Evolutionary conservation across 2,113 vertebrate genomes (phyloP).

Genomic region (Limnothrissa miodon): DNA sequence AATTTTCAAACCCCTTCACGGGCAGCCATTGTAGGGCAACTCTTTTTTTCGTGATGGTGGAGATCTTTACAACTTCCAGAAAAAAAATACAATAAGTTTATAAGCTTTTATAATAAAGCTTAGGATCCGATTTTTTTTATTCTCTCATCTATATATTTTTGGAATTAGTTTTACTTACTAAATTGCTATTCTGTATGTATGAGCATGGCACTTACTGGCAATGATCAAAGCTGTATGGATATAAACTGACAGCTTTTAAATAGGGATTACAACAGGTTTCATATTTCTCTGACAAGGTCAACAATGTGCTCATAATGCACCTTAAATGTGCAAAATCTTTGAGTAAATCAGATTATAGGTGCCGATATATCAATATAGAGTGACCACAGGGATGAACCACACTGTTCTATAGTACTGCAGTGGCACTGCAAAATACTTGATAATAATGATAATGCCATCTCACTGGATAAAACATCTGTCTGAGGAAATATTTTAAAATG

Average conservation of each 20-base stretch:
- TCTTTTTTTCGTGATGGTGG: neutral
- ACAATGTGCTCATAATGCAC: neutral
- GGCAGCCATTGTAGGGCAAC: neutral
- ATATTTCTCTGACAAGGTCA: neutral
- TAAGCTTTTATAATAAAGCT: neutral
- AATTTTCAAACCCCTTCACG: neutral
- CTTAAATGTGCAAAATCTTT: neutral
- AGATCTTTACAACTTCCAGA: neutral
- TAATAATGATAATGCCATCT: neutral
- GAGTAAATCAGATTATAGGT: neutral
- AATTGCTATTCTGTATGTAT: neutral
- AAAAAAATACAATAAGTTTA: neutral
- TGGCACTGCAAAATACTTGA: neutral
- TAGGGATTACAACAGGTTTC: neutral
- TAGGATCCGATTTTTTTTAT: too few relatives aligned
- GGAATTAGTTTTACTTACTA: neutral
- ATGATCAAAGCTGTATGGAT: neutral
- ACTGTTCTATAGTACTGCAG: neutral
- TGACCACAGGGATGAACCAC: neutral
- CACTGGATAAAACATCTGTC: neutral
- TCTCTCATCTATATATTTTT: too few relatives aligned
- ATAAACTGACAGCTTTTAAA: neutral
- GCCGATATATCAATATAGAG: neutral
- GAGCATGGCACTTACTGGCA: neutral
- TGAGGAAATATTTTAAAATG: neutral